Conservation (phyloP, 30 jellyfish, hydroid and myxozoan genomes). For the Catostylus mosaicus region DNA sequence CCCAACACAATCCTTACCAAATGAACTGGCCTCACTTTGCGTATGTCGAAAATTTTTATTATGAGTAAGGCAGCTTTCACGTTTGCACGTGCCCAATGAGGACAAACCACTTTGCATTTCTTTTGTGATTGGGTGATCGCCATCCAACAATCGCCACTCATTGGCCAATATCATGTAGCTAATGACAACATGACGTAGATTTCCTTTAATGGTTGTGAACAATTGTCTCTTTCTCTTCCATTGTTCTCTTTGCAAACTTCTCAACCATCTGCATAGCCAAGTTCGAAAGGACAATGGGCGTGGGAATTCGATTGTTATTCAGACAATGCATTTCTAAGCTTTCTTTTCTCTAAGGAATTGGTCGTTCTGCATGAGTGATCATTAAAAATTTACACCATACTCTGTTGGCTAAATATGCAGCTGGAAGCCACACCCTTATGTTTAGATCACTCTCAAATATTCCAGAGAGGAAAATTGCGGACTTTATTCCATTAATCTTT, state of each 20-base stretch:
- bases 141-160: constrained; percentile 32
- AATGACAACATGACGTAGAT: constrained; percentile 72
- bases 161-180: constrained; percentile 69
- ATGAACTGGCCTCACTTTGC: constrained; percentile 84
- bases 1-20: constrained; percentile 76
- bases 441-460: constrained; percentile 28
- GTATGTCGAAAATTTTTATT: constrained; percentile 79
- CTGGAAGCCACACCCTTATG: constrained; percentile 43
- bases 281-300: constrained; percentile 65
- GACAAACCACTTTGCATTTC: constrained; percentile 60
- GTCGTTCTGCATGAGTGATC: constrained; percentile 66
- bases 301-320: constrained; percentile 72
- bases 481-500: constrained; percentile 26
- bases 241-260: constrained; percentile 46
- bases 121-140: constrained; percentile 65
- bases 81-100: constrained; percentile 76
- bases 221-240: constrained; percentile 7
- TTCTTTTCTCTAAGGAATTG: constrained; percentile 49
- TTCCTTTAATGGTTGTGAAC: constrained; percentile 68
- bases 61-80: constrained; percentile 75
- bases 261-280: constrained; percentile 58
- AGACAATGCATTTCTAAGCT: constrained; percentile 65
- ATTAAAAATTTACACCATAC: constrained; percentile 55
- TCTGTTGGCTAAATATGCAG: constrained; percentile 25
- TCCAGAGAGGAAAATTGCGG: constrained; percentile 34